A percentile compares a stretch with the other conserved stretches of the same genome.
Conservation (phyloP, 2,797 vertebrate species). For the Acanthurus leucopareius region DNA sequence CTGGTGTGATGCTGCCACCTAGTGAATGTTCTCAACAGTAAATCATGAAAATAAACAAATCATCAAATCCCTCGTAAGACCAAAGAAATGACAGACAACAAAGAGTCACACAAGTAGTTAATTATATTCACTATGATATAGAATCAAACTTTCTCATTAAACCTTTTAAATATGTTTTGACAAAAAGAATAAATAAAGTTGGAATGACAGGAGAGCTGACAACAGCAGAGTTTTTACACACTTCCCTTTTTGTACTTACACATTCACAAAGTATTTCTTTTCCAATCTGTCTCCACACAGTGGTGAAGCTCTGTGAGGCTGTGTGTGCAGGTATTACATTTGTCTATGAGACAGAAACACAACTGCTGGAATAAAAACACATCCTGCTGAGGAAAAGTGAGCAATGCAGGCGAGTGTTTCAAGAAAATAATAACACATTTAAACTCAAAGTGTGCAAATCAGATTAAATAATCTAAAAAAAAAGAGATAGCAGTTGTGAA, state of each 20-base stretch:
- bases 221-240: not conserved
- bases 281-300: not conserved
- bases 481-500: not conserved
- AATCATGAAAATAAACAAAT: conserved; percentile 17
- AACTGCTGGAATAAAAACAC: not conserved
- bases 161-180: conserved; percentile 30
- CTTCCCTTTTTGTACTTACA: conserved; percentile 7
- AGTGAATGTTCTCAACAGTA: not conserved
- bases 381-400: not conserved
- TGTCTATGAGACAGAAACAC: not conserved
- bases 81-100: no score
- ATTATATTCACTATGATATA: conserved; percentile 16
- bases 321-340: not conserved
- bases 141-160: not conserved
- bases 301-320: conserved; percentile 14
- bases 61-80: not conserved
- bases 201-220: conserved; percentile 21
- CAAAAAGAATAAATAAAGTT: conserved; percentile 47
- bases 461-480: not conserved
- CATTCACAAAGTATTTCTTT: conserved; percentile 36
- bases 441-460: not conserved
- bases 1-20: conserved; percentile 28
- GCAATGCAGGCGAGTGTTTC: not conserved
- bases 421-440: not conserved
- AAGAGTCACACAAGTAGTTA: no score